Evolutionary conservation across 2,888 invertebrate species (phyloP), one percentile per base, ranked within the genome.

Genomic region (Chelonus formosanus): DNA sequence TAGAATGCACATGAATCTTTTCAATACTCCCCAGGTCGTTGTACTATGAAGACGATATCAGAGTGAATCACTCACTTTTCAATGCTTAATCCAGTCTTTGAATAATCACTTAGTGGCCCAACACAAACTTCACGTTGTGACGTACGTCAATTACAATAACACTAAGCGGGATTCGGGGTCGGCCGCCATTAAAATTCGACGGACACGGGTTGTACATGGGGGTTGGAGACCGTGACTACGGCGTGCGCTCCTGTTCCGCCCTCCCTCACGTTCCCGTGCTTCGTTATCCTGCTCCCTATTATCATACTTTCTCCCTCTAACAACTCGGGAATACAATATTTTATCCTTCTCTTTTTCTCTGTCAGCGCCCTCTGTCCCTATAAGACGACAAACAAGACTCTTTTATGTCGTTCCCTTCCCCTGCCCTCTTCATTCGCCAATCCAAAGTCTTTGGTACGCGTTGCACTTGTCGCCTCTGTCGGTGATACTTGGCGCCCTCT

Each of bases 151-250:
- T 75, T 74, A 78, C 76, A 74, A 78, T 76, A 80, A 80, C 78
- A 81, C 78, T 75, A 75, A 75, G 75, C 76, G 76, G 75, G 67
- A 73, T 78, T 76, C 74, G 67, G 73, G 73, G 74, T 74, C 75
- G 76, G 78, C 78, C 81, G 81, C 80, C 81, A 81, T 80, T 81
- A 80, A 81, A 78, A 78, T 81, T 77, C 80, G 80, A 77, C 75
- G 77, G 76, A 67, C 68, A 63, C 64, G 72, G 69, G 53, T 63
- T 70, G 67, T 67, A 50, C 68, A 65, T 68, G 60, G 63, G 58
- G 67, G 63, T 56, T 61, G 64, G 67, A 73, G 75, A 72, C 73
- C 73, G 74, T 73, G 73, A 73, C 69, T 67, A 75, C 73, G 75
- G 74, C 76, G 74, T 78, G 76, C 73, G 65, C 67, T 68, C 67